phyloP scores from a whole-genome alignment of 2,888 invertebrate genomes.

The Scrobipalpa atriplicella region DNA sequence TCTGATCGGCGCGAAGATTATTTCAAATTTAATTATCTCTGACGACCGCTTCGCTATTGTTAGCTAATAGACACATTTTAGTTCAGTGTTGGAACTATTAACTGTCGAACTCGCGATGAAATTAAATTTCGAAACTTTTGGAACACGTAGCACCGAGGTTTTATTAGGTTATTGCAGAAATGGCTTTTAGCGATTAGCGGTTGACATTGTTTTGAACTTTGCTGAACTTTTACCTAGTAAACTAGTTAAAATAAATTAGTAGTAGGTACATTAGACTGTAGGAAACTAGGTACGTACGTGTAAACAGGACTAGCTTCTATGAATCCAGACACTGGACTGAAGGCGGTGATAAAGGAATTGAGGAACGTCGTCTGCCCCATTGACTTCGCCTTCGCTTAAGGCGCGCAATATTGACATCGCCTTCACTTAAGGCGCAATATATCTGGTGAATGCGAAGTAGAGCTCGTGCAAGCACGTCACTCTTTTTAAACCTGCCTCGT shows the following conservation, averaged over 20 bases:
- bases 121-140: conserved; percentile 22
- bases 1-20: conserved; percentile 35
- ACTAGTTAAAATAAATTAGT: too few relatives aligned
- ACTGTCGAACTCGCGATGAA: conserved; percentile 14
- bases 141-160: conserved; percentile 5
- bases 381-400: conserved; percentile 35
- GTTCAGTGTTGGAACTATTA: conserved; percentile 16
- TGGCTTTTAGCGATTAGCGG: conserved; percentile 24
- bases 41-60: conserved; percentile 27
- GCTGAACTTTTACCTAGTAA: background rate
- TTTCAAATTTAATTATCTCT: conserved; percentile 37
- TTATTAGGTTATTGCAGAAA: conserved; percentile 32
- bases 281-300: background rate
- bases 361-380: conserved; percentile 36
- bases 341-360: background rate
- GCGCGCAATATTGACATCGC: conserved; percentile 42
- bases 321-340: background rate
- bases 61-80: conserved; percentile 20
- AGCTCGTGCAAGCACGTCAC: conserved; percentile 53
- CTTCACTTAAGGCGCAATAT: conserved; percentile 43
- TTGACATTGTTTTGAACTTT: conserved; percentile 19
- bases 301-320: background rate
- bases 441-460: conserved; percentile 52
- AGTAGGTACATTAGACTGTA: too few relatives aligned
- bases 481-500: conserved; percentile 49